These are phyloP conservation scores for Laticauda colubrina DNA, from an alignment of 2,113 vertebrate genomes.

Conservation along the genomic window DNA sequence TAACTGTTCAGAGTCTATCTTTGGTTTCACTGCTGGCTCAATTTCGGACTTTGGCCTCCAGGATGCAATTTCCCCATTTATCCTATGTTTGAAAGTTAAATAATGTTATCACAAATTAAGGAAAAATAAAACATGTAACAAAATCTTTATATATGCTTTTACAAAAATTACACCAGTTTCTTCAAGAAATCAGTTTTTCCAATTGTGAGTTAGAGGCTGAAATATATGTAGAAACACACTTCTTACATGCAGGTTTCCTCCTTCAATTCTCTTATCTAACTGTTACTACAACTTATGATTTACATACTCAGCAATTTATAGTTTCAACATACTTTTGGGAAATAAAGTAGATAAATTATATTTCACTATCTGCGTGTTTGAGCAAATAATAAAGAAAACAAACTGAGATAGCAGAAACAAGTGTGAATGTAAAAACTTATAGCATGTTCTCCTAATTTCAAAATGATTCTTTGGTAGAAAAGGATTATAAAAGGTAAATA, in stretches of 20 bases:
- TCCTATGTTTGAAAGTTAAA: constrained; percentile 62
- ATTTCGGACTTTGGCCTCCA: constrained; percentile 82
- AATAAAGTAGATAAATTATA: too few relatives aligned
- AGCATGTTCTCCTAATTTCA: not conserved
- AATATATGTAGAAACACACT: not conserved
- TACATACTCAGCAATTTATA: not conserved
- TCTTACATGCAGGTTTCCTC: not conserved
- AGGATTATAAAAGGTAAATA: not conserved
- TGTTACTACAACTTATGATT: not conserved
- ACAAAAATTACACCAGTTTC: not conserved
- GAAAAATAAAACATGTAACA: not conserved
- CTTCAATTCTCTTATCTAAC: not conserved
- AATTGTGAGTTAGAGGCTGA: not conserved
- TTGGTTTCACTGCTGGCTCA: constrained; percentile 78
- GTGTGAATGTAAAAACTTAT: not conserved
- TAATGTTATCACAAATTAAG: constrained; percentile 18
- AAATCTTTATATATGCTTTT: not conserved
- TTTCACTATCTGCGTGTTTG: too few relatives aligned
- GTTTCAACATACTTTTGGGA: not conserved
- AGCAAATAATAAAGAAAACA: not conserved
- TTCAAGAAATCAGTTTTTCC: not conserved
- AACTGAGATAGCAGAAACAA: not conserved
- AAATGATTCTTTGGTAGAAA: not conserved
- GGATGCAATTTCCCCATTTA: constrained; percentile 87
- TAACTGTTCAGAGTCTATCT: constrained; percentile 71